Conservation (phyloP, 2,888 invertebrate genomes). For the Parnassius glacialis region DNA sequence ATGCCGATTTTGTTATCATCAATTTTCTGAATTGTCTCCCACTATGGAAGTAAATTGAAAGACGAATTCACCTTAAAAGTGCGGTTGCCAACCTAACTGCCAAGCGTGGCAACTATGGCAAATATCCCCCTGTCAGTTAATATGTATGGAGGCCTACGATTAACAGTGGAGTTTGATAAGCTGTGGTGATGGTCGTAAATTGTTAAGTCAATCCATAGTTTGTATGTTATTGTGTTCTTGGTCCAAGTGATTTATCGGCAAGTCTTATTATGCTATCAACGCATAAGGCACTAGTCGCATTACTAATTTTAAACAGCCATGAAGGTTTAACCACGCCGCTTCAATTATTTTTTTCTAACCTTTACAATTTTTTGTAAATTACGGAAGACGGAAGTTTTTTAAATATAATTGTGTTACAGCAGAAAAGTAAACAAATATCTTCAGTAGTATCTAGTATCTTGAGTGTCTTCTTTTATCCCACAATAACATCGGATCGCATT, state of each 20-base stretch:
- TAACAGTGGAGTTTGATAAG: too few relatives aligned
- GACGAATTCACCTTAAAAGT: too few relatives aligned
- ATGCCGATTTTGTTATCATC: too few relatives aligned
- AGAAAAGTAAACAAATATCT: neutral
- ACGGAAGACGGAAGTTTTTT: conserved; percentile 16
- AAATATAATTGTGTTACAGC: conserved; percentile 2
- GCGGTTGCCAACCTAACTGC: too few relatives aligned
- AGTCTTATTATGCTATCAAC: conserved; percentile 23
- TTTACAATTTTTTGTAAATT: conserved; percentile 6
- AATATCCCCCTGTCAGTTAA: too few relatives aligned
- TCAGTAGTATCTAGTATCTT: neutral
- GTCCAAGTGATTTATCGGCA: conserved; percentile 22
- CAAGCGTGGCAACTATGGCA: too few relatives aligned
- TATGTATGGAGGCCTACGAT: too few relatives aligned
- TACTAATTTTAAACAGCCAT: conserved; percentile 17
- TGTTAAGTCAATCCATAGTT: too few relatives aligned
- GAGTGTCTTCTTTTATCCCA: neutral
- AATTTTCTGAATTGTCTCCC: too few relatives aligned
- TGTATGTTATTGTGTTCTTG: conserved; percentile 1
- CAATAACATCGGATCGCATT: too few relatives aligned
- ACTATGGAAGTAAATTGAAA: too few relatives aligned
- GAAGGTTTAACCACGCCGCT: conserved; percentile 15
- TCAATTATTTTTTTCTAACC: conserved; percentile 12
- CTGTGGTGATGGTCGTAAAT: too few relatives aligned
- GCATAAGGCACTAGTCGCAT: conserved; percentile 21